A percentile compares a stretch with the other conserved stretches of the same genome.
Evolutionary conservation across 37 sponge, comb jelly and placozoan genomes (phyloP).

Genomic region (Axinella damicornis): DNA sequence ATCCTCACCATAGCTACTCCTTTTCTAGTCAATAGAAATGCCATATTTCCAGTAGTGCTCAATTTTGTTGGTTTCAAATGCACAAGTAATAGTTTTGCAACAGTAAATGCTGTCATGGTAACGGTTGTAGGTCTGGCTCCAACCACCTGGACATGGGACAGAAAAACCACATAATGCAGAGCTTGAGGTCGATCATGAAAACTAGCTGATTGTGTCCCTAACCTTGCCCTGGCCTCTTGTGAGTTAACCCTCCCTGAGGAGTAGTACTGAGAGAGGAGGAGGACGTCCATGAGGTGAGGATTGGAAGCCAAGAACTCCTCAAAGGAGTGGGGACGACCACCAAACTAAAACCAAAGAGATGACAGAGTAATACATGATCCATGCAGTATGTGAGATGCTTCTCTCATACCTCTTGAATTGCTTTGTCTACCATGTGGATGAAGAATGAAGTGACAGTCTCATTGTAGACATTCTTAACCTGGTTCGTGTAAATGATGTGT

Average conservation of each 20-base stretch:
- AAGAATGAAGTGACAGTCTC: constrained; percentile 50
- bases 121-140: constrained; percentile 36
- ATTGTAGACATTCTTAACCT: constrained; percentile 44
- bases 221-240: constrained; percentile 27
- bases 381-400: not conserved
- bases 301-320: constrained; percentile 32
- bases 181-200: not conserved
- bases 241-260: constrained; percentile 8
- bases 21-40: no score
- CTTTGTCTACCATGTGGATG: constrained; percentile 40
- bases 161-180: not conserved
- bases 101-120: constrained; percentile 28
- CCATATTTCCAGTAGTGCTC: no score
- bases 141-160: constrained; percentile 24
- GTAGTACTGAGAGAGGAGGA: constrained; percentile 18
- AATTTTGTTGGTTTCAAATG: no score
- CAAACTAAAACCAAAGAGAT: not conserved
- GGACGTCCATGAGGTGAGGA: constrained; percentile 28
- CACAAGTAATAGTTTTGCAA: no score
- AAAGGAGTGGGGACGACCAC: constrained; percentile 14
- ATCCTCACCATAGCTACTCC: no score
- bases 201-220: not conserved
- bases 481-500: no score
- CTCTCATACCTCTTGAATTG: constrained; percentile 18
- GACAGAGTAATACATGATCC: not conserved